phyloP scores from a whole-genome alignment of 92 coral and sea anemone genomes.

The Zoanthus solanderi region DNA sequence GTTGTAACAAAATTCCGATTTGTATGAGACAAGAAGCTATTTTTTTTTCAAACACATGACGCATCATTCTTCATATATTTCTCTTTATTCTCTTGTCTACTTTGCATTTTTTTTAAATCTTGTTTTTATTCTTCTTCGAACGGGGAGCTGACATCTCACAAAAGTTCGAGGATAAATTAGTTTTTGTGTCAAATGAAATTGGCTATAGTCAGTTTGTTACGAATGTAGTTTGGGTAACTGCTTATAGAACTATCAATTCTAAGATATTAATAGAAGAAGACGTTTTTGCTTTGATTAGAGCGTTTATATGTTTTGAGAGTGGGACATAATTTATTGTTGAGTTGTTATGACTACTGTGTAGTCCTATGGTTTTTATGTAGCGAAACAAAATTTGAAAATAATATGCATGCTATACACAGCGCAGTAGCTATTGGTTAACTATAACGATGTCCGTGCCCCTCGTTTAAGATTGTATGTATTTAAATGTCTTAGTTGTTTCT shows the following conservation, averaged over 20 bases:
- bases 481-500: too few relatives aligned
- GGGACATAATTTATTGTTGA: neutral
- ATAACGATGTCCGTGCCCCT: slow-evolving; percentile 22
- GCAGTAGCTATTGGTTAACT: neutral
- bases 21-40: neutral
- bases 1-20: neutral
- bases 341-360: slow-evolving; percentile 6
- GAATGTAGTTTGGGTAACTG: neutral
- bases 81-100: neutral
- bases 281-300: slow-evolving; percentile 11
- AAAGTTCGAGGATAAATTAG: neutral
- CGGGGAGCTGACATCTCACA: neutral
- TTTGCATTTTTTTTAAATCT: neutral
- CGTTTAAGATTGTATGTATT: neutral
- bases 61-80: too few relatives aligned
- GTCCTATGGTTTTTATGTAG: neutral
- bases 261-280: neutral
- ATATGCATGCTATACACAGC: slow-evolving; percentile 16
- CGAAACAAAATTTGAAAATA: slow-evolving; percentile 31
- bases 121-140: neutral
- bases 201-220: neutral
- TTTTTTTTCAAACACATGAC: neutral
- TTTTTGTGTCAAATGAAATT: neutral
- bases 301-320: neutral
- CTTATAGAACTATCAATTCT: neutral